Conservation (phyloP, 2,888 invertebrate genomes). For the Arge pagana region DNA sequence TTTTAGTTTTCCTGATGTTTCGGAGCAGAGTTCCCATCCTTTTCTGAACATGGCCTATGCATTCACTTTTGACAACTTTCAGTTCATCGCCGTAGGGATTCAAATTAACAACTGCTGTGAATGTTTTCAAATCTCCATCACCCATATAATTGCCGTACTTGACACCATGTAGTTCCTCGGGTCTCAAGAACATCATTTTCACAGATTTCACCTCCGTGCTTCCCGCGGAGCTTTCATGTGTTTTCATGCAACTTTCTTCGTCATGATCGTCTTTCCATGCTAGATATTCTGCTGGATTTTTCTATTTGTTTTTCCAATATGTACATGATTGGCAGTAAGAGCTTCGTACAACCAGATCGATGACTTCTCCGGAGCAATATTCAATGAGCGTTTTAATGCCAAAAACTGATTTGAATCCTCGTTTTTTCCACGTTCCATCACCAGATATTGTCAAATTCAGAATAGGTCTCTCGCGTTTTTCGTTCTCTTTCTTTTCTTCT, state of each 20-base stretch:
- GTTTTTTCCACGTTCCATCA: conserved; percentile 24
- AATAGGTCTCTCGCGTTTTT: conserved; percentile 22
- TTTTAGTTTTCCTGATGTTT: conserved; percentile 27
- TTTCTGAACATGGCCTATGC: conserved; percentile 17
- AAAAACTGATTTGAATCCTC: conserved; percentile 23
- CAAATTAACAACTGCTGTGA: conserved; percentile 13
- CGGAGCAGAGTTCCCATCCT: conserved; percentile 24
- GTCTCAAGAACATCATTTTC: conserved; percentile 19
- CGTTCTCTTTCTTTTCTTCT: conserved; percentile 27
- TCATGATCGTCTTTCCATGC: conserved; percentile 26
- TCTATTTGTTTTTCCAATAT: conserved; percentile 23
- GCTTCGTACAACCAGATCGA: conserved; percentile 29
- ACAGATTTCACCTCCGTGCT: conserved; percentile 16
- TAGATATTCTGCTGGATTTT: conserved; percentile 24
- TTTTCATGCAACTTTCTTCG: conserved; percentile 22
- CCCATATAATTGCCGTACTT: conserved; percentile 24
- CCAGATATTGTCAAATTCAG: conserved; percentile 27
- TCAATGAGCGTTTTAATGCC: conserved; percentile 31
- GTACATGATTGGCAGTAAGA: conserved; percentile 27
- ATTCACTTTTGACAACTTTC: neutral
- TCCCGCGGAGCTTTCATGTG: conserved; percentile 15
- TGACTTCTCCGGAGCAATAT: conserved; percentile 29
- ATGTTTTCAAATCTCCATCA: conserved; percentile 15
- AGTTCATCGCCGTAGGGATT: conserved; percentile 24
- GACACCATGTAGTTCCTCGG: conserved; percentile 19